Evolutionary conservation across 2,888 invertebrate genomes (phyloP), one percentile per base, ranked within the genome.

Genomic region (Saturnia japonica): DNA sequence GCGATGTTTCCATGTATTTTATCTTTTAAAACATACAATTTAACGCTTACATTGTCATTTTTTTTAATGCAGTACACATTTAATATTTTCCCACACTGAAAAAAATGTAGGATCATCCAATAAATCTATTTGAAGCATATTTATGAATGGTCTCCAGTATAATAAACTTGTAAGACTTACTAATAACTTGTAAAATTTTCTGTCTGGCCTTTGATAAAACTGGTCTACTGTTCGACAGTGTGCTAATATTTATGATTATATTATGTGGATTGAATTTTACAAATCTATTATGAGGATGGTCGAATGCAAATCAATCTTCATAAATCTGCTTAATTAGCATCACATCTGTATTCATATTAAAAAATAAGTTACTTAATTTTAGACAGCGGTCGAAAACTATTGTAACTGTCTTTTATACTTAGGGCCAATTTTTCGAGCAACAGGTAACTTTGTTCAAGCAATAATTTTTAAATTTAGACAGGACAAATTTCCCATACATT

Each of bases 1-100:
- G 72, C 73, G 43, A 72, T 64, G 64, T 19, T n/a, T 64, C 40
- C 8, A 9, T 40, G 19, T 64, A 64, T n/a, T 64, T 64, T 64
- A n/a, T n/a, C 64, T 40, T 64, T 64, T 64, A 64, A 40, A 64
- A 9, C 9, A n/a, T 16, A 57, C 47, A 16, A n/a, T 43, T 43
- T 43, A 43, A 43, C 43, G 34, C 6, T 34, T 34, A 34, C 34
- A 43, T 1, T 43, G 43, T 43, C 3, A 43, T 43, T 43, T 43
- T 43, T 43, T 43, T 43, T 43, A n/a, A n/a, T n/a, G 34, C 34
- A 34, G 34, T 34, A 2, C 34, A n/a, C n/a, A n/a, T 34, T 34
- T 34, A 34, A 34, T 22, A 3, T 8, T 22, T 9, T 4, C n/a
- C 16, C 16, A 45, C 45, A 12, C 45, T 16, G 0, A 47, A 47